phyloP scores from a whole-genome alignment of 2,797 vertebrate genomes.

The Paratrypauchen microcephalus region DNA sequence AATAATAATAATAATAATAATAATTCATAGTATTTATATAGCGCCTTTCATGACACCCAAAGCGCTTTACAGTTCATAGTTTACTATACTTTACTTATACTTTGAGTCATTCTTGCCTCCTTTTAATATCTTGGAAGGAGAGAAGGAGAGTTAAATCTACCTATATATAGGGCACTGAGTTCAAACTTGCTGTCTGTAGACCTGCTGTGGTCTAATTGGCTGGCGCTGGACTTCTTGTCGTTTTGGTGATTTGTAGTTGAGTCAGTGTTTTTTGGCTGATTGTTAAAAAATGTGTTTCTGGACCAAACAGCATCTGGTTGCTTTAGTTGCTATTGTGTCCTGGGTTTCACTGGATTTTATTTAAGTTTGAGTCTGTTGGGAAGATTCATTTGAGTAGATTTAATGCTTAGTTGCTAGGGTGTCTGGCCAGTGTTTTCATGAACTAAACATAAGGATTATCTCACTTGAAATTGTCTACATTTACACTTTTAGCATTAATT shows the following conservation, averaged over 20 bases:
- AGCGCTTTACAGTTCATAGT: too few species aligned
- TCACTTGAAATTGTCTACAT: too few species aligned
- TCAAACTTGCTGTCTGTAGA: neutral
- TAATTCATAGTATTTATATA: too few species aligned
- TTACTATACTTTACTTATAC: too few species aligned
- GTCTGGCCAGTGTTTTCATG: too few species aligned
- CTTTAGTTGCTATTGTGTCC: neutral
- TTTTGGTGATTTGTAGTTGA: slow-evolving; percentile 1
- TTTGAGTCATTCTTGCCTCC: neutral
- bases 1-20: too few species aligned
- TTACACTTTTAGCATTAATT: too few species aligned
- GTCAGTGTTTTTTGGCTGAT: slow-evolving; percentile 12
- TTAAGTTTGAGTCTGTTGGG: too few species aligned
- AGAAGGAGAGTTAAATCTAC: neutral
- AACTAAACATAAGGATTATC: too few species aligned
- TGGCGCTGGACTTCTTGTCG: neutral
- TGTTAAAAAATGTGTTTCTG: neutral
- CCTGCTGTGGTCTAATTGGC: neutral
- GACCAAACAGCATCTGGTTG: neutral
- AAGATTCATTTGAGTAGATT: too few species aligned
- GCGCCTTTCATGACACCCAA: too few species aligned
- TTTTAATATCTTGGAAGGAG: slow-evolving; percentile 2
- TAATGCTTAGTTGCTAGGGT: too few species aligned
- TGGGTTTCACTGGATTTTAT: neutral
- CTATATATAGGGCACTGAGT: neutral